A percentile compares a stretch with the other conserved stretches of the same genome.
Conservation (phyloP, 2,888 invertebrate species). For the Drosophila seclusa region DNA sequence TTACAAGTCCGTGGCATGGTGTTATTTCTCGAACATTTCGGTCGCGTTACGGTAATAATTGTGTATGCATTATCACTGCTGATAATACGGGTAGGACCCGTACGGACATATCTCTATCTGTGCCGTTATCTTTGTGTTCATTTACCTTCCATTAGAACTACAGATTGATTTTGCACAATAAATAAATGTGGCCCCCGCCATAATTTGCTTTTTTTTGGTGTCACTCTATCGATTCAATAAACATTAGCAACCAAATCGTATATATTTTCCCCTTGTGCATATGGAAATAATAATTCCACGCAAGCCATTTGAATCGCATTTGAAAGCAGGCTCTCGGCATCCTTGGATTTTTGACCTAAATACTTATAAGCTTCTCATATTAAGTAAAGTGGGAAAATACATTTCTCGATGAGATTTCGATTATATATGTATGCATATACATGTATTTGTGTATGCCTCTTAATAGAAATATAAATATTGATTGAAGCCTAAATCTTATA, state of each 20-base stretch:
- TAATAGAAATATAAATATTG: background rate
- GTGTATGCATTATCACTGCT: conserved; percentile 67
- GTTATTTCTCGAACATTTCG: conserved; percentile 46
- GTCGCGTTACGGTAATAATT: conserved; percentile 60
- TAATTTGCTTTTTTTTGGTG: background rate
- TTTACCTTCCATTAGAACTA: conserved; percentile 63
- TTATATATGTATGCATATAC: background rate
- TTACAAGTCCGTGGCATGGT: conserved; percentile 38
- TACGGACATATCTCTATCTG: background rate
- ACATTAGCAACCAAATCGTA: conserved; percentile 21
- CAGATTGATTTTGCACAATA: conserved; percentile 64
- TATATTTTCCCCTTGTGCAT: background rate
- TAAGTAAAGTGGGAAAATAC: background rate
- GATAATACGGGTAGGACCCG: conserved; percentile 39
- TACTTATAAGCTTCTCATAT: background rate
- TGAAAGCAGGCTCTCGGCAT: conserved; percentile 2
- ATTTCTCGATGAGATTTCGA: background rate
- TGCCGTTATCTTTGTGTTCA: conserved; percentile 53
- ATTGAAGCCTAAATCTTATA: background rate
- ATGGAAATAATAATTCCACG: conserved; percentile 1
- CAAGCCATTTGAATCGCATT: conserved; percentile 10
- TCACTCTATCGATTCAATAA: conserved; percentile 36
- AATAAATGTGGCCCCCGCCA: conserved; percentile 11
- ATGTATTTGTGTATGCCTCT: background rate
- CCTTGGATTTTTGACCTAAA: conserved; percentile 6